These are phyloP conservation scores for Gopherus flavomarginatus DNA, from an alignment of 2,113 vertebrate species.

Conservation along the genomic window DNA sequence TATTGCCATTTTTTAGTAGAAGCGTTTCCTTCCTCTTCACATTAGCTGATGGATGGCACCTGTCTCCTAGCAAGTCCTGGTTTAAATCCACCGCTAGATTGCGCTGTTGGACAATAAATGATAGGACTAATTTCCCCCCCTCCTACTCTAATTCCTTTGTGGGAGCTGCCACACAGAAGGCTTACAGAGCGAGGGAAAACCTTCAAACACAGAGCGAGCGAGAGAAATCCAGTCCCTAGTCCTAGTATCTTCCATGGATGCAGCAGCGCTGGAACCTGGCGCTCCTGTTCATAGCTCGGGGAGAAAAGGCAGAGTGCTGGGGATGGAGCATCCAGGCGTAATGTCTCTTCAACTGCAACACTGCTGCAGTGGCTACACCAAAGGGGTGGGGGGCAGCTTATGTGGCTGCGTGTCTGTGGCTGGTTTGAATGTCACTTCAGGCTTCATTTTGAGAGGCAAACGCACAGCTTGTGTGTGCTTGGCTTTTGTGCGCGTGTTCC, in stretches of 20 bases:
- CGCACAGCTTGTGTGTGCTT: too few species aligned
- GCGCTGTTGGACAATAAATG: slow-evolving; percentile 56
- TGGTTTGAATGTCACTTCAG: too few species aligned
- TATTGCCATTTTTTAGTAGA: background rate
- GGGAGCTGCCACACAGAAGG: background rate
- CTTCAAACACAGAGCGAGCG: background rate
- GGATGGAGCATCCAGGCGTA: background rate
- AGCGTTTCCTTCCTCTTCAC: background rate
- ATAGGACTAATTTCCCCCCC: background rate
- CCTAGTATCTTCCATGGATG: background rate
- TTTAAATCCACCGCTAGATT: background rate
- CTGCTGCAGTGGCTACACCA: background rate
- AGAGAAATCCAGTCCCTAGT: background rate
- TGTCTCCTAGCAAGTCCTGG: background rate
- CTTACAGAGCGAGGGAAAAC: background rate
- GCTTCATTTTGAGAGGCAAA: background rate
- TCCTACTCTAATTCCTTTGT: background rate
- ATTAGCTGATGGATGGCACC: background rate
- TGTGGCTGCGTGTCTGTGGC: too few species aligned
- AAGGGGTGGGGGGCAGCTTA: background rate
- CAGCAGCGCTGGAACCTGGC: background rate
- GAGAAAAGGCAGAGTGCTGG: background rate
- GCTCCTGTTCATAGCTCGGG: background rate
- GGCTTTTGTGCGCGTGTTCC: background rate
- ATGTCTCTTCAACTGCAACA: background rate